Base-by-base conservation (phyloP, 2,113 vertebrate genomes). In the Recurvirostra avosetta region DNA sequence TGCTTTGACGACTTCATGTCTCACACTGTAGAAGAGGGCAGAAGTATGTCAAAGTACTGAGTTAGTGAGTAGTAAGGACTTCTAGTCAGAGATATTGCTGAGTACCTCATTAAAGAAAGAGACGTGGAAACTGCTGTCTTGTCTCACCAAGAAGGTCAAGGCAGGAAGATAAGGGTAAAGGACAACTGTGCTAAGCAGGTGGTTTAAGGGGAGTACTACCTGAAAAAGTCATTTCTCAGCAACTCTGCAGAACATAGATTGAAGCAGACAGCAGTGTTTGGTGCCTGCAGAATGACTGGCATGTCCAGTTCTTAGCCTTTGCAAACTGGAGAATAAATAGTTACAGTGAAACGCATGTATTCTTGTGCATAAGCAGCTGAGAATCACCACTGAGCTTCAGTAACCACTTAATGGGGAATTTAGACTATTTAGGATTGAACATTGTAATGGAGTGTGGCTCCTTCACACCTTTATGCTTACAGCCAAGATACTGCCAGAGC, bases 391-490 rank as follows among this genome's bases (percentile, higher is more conserved):
- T 29, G 17, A 34, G 29, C 9, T 36, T 43, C 67, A 62, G 34
- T 1, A 6, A 9, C 18, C 40, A 2, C 43, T 49, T 2, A 0
- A 11, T 17, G 26, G 65, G 61, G 5, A 11, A 11, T 20, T 25
- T 52, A 52, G 12, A 7, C 34, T 52, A 1, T 50, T 32, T 2
- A 11, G 34, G 11, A 6, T 5, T 63, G 50, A 21, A 5, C 20
- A 0, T 3, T 41, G 5, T 4, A 15, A 8, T 5, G 20, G 15
- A 27, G 3, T 1, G 23, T 22, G 61, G 21, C 40, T 83, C 36
- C 34, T 61, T 70, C 2, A 15, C 18, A 82, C 41, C 32, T 58
- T 32, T 26, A 9, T 17, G 2, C 12, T 16, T 30, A 38, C 45
- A 59, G 80, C 11, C 47, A 75, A 43, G 30, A 10, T 21, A 61